Percentiles rank a stretch among this genome's conserved stretches.
phyloP scores from a whole-genome alignment of 2,797 vertebrate species.

The Cyprinella venusta region DNA sequence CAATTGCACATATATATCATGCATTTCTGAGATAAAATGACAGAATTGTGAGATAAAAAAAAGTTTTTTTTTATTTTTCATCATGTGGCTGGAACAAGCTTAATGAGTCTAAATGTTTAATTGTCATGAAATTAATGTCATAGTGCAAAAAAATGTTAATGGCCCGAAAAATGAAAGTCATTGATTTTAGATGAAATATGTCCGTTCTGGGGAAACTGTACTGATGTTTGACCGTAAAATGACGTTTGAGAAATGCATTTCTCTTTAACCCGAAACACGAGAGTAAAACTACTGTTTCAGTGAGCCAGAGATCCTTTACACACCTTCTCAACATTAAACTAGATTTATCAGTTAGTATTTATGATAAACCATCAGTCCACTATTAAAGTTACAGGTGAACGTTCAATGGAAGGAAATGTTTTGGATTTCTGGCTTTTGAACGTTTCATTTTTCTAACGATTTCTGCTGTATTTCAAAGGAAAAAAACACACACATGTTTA shows the following conservation, averaged over 20 bases:
- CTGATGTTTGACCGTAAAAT: background rate
- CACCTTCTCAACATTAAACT: background rate
- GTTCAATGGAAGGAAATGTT: constrained; percentile 11
- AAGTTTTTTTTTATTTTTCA: too few species aligned
- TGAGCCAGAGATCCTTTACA: constrained; percentile 12
- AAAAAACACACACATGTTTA: constrained; percentile 55
- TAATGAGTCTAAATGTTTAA: too few species aligned
- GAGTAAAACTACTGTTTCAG: constrained; percentile 3
- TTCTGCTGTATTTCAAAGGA: constrained; percentile 55
- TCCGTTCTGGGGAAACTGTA: background rate
- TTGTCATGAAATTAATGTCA: background rate
- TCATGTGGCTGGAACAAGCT: too few species aligned
- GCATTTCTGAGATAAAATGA: too few species aligned
- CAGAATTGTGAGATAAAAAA: too few species aligned
- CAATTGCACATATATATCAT: too few species aligned
- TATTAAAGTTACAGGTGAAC: background rate
- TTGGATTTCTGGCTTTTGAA: constrained; percentile 57
- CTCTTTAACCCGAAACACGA: background rate
- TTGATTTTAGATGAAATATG: background rate
- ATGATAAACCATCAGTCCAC: background rate
- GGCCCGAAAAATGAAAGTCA: background rate
- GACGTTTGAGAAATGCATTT: background rate
- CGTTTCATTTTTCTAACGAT: constrained; percentile 51
- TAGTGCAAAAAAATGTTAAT: background rate
- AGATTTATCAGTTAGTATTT: constrained; percentile 21